Evolutionary conservation across 2,888 invertebrate genomes (phyloP).

Genomic region (Cheilosia pagana): DNA sequence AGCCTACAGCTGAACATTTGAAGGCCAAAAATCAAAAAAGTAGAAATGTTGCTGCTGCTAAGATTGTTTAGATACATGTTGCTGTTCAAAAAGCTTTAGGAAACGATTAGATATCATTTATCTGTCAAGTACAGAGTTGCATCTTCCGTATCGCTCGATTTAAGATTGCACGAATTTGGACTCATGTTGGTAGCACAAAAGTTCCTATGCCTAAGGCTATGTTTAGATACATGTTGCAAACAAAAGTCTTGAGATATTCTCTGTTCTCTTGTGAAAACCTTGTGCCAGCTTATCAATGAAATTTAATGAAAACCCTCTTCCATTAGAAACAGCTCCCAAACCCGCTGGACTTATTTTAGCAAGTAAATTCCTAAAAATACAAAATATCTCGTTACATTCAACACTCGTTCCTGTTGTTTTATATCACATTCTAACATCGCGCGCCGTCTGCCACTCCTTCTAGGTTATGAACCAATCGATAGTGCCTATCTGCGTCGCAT

Average conservation of each 20-base stretch:
- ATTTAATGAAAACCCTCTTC: not conserved
- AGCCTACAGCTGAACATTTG: too few relatives aligned
- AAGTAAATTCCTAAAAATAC: slow-evolving; percentile 22
- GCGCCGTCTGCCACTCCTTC: slow-evolving; percentile 40
- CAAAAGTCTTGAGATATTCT: not conserved
- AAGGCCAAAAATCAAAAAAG: too few relatives aligned
- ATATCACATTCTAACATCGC: slow-evolving; percentile 55
- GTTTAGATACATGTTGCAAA: not conserved
- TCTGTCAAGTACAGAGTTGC: too few relatives aligned
- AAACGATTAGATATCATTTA: too few relatives aligned
- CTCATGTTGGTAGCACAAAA: too few relatives aligned
- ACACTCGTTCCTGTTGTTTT: slow-evolving; percentile 46
- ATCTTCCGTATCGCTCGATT: too few relatives aligned
- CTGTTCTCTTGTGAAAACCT: not conserved
- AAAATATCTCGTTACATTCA: slow-evolving; percentile 42
- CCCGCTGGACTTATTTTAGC: not conserved
- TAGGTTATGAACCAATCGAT: slow-evolving; percentile 69
- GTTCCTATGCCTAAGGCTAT: too few relatives aligned
- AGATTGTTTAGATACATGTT: too few relatives aligned
- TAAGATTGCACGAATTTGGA: too few relatives aligned
- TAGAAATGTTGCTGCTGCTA: too few relatives aligned
- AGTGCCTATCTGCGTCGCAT: slow-evolving; percentile 59
- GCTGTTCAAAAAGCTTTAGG: too few relatives aligned
- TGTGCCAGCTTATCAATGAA: too few relatives aligned
- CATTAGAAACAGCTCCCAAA: not conserved